phyloP scores from a whole-genome alignment of 2,888 invertebrate species.

The Drosophila nr. medialis region DNA sequence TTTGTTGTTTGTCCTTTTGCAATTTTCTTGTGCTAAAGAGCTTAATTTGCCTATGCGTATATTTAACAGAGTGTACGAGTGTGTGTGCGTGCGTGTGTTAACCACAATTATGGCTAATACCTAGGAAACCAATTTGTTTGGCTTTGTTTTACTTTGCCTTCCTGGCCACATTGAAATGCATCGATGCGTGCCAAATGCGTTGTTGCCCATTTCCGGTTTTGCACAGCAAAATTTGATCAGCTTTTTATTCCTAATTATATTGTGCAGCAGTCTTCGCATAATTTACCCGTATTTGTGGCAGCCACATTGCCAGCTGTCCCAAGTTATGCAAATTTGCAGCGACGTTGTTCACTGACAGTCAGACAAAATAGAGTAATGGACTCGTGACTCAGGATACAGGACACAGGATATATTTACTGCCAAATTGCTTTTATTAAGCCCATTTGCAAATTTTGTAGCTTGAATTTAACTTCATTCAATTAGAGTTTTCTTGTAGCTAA shows the following conservation, averaged over 20 bases:
- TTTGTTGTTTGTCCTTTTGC: constrained; percentile 5
- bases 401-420: not conserved
- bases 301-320: constrained; percentile 16
- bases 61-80: not conserved
- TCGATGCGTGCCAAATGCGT: constrained; percentile 19
- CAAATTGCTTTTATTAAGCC: constrained; percentile 44
- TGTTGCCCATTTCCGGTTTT: not conserved
- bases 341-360: constrained; percentile 11
- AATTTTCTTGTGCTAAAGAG: constrained; percentile 15
- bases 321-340: constrained; percentile 61
- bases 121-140: constrained; percentile 23
- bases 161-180: constrained; percentile 34
- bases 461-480: not conserved
- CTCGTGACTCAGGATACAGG: not conserved
- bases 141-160: constrained; percentile 13
- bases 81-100: not conserved
- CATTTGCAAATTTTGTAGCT: not conserved
- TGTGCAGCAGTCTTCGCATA: constrained; percentile 32
- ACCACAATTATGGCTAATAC: constrained; percentile 6
- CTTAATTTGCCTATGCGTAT: constrained; percentile 8
- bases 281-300: constrained; percentile 46
- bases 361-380: not conserved
- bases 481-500: not conserved
- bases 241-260: constrained; percentile 10
- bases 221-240: not conserved